Conservation (phyloP, 1,140 invertebrate species). For the Heliconius himera region DNA sequence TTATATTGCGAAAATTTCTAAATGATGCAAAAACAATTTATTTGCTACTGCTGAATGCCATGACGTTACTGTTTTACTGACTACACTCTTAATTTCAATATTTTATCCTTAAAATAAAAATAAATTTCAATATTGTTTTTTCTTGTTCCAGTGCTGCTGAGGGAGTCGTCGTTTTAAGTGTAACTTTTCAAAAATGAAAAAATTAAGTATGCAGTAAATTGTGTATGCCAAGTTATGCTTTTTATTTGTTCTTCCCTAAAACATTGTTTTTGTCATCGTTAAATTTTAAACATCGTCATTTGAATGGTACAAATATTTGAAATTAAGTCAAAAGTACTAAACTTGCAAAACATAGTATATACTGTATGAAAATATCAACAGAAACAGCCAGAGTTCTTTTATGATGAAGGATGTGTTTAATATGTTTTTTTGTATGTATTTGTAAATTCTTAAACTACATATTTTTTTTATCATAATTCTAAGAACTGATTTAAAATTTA, state of each 20-base stretch:
- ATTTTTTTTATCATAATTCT: no score
- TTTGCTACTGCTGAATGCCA: conserved; percentile 80
- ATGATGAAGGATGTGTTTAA: no score
- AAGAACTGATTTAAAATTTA: no score
- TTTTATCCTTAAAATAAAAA: background rate
- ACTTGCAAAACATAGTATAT: background rate
- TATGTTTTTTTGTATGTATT: no score
- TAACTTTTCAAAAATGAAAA: conserved; percentile 70
- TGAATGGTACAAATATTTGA: no score
- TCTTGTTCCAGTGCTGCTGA: conserved; percentile 74
- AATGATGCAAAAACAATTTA: conserved; percentile 71
- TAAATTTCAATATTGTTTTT: conserved; percentile 41
- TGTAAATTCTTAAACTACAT: no score
- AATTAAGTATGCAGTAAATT: conserved; percentile 73
- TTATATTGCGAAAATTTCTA: conserved; percentile 18
- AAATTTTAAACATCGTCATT: no score
- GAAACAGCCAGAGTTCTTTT: no score
- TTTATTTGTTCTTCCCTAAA: conserved; percentile 29
- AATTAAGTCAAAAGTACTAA: no score
- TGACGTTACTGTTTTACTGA: conserved; percentile 67
- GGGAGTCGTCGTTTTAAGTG: conserved; percentile 72
- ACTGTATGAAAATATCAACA: no score
- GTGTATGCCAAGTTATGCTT: conserved; percentile 55
- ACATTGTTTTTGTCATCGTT: background rate
- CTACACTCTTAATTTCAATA: conserved; percentile 19